phyloP scores from a whole-genome alignment of 2,888 invertebrate genomes.

The Pristionchus arcanus region DNA sequence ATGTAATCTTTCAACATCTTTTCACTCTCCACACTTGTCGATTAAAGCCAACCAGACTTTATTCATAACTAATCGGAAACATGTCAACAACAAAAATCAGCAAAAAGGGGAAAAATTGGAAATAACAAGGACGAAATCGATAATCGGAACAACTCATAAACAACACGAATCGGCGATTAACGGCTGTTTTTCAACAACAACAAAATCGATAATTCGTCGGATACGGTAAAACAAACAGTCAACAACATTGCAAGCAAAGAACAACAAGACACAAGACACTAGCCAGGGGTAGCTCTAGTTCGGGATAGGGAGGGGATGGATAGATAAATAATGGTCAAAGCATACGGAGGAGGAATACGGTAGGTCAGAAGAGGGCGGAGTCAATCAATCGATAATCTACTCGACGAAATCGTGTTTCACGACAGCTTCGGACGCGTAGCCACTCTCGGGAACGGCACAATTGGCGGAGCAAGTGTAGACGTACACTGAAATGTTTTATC shows the following conservation, averaged over 20 bases:
- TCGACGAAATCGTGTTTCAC: slow-evolving; percentile 73
- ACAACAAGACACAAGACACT: not conserved
- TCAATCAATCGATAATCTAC: slow-evolving; percentile 49
- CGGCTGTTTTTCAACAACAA: not conserved
- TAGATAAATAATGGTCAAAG: not conserved
- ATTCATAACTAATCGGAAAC: slow-evolving; percentile 29
- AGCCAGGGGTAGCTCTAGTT: not conserved
- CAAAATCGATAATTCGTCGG: not conserved
- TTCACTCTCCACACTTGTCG: not conserved
- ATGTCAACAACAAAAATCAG: slow-evolving; percentile 23
- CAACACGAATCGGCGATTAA: slow-evolving; percentile 13
- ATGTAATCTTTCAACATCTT: not conserved
- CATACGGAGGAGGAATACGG: too few species aligned
- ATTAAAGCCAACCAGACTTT: slow-evolving; percentile 44
- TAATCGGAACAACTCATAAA: not conserved
- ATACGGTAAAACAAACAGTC: slow-evolving; percentile 48
- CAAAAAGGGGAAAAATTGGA: not conserved
- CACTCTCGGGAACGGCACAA: slow-evolving; percentile 84
- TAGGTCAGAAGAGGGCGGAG: too few species aligned
- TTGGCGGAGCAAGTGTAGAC: slow-evolving; percentile 90
- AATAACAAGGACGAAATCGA: slow-evolving; percentile 31
- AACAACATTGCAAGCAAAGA: slow-evolving; percentile 1
- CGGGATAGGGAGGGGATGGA: not conserved
- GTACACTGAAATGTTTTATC: slow-evolving; percentile 82
- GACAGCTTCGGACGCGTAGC: slow-evolving; percentile 83